Base-by-base conservation (phyloP, 2,888 invertebrate species). In the Altica lythri region DNA sequence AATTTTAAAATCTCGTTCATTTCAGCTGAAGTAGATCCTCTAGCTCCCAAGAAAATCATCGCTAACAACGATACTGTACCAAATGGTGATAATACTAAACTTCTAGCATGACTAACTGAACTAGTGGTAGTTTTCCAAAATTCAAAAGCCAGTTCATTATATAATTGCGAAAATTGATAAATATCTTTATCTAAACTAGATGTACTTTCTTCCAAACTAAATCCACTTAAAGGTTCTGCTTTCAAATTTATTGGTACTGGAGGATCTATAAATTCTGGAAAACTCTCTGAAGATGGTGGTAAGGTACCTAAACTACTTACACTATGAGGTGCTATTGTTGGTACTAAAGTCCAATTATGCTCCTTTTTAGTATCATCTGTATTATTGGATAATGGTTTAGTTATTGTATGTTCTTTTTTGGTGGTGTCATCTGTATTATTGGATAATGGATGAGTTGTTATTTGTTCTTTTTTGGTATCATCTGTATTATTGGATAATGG, bases 31-130 rank as follows among this genome's bases (percentile, higher is more conserved):
- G 93, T 93, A 2, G 89, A 84, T 1, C 92, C 92, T 61, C 89
- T 81, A 0, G 93, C 92, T 0, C 92, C 92, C 66, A 93, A 81
- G 72, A 92, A 93, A 55, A 93, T 86, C 92, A 93, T 92, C 0
- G 92, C 90, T n/a, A 93, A 75, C 77, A 91, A 83, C 1, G 92
- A 92, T 1, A 90, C 90, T 50, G 90, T 82, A 0, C 92, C 90
- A 68, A 92, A 93, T 0, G 92, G 92, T 0, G 92, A 92, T 12
- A 92, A 75, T 6, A 91, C 85, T 62, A 92, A 80, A 64, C 91
- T 92, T 67, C 92, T 79, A 3, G 86, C 85, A 9, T 84, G 81
- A 64, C 87, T 89, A n/a, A 90, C 80, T 52, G 86, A 86, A 60
- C 82, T 82, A 1, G 85, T 83, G 8, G 90, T 82, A 0, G 86